A percentile compares a stretch with the other conserved stretches of the same genome.
These are phyloP conservation scores for Tragelaphus scriptus DNA, from an alignment of 2,113 vertebrate species.

Conservation along the genomic window DNA sequence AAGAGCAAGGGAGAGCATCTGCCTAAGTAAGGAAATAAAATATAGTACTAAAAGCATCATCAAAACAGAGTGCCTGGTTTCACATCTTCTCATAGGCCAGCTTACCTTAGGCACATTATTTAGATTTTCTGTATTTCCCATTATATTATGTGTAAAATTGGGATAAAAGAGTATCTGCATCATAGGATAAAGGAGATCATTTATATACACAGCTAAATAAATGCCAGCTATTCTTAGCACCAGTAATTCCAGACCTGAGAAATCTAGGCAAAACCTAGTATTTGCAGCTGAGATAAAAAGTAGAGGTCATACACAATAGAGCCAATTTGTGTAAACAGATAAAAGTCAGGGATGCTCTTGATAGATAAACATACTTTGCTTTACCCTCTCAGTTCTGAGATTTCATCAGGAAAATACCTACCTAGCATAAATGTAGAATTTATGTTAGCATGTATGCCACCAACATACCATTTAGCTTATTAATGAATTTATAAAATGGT, in stretches of 20 bases:
- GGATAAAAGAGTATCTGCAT: not conserved
- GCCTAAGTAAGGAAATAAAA: not conserved
- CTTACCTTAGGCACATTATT: not conserved
- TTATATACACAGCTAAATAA: slow-evolving; percentile 5
- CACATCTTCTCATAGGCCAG: not conserved
- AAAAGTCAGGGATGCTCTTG: slow-evolving; percentile 16
- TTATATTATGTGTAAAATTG: slow-evolving; percentile 27
- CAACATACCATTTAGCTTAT: not conserved
- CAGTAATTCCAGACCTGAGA: slow-evolving; percentile 24
- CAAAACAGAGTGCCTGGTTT: not conserved
- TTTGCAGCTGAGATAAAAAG: slow-evolving; percentile 29
- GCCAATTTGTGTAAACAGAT: slow-evolving; percentile 7
- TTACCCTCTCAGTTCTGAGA: not conserved
- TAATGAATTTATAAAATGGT: not conserved
- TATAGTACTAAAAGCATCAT: not conserved
- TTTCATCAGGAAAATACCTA: not conserved
- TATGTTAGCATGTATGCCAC: not conserved
- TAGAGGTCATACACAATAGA: not conserved
- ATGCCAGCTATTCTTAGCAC: slow-evolving; percentile 32
- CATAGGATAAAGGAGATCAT: not conserved
- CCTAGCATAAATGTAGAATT: not conserved
- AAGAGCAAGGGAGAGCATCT: not conserved
- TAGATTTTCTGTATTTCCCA: not conserved
- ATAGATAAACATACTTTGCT: not conserved
- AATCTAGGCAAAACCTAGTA: slow-evolving; percentile 17